Evolutionary conservation across 2,797 vertebrate species (phyloP), one percentile per base, ranked within the genome.

Genomic region (Balearica regulorum): DNA sequence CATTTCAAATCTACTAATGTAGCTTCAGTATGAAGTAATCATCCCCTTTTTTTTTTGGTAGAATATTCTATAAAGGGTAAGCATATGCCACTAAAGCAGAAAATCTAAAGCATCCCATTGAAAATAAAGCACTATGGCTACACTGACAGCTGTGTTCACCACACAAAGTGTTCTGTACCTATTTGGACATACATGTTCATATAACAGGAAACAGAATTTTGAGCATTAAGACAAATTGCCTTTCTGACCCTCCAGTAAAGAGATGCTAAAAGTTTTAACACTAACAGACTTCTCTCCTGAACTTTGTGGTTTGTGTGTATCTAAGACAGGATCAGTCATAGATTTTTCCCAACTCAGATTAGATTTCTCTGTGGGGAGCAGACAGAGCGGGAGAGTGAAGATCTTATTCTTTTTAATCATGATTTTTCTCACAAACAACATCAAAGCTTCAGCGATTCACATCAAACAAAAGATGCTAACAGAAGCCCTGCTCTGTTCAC

Each of bases 391-490:
- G 48, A 96, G n/a, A 87, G 73, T 9, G 17, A 87, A 86, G 55
- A 84, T 91, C 92, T 94, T 91, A 91, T 2, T 94, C 90, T 93
- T 93, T 96, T 83, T 93, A 93, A 94, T 92, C 62, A 64, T 93
- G 89, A 73, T 92, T 94, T 96, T 95, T 86, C 87, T 94, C 87
- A 89, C 86, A 95, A 96, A 94, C 48, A 91, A 93, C 84, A 91
- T 96, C 92, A 96, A 96, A 96, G 91, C 79, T 22, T 86, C 43
- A 93, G 90, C 4, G 2, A 91, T 84, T 94, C 85, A 28, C 70
- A 70, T 61, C 84, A 92, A 79, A 97, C 94, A 97, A 96, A 97
- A 90, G 97, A 94, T 35, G 66, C 55, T 69, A 80, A 93, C 71
- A 95, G 94, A 93, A 94, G 83, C 89, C 75, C 69, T 75, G 80